Base-by-base conservation (phyloP, 2,113 vertebrate species). In the Oryzias woworae region DNA sequence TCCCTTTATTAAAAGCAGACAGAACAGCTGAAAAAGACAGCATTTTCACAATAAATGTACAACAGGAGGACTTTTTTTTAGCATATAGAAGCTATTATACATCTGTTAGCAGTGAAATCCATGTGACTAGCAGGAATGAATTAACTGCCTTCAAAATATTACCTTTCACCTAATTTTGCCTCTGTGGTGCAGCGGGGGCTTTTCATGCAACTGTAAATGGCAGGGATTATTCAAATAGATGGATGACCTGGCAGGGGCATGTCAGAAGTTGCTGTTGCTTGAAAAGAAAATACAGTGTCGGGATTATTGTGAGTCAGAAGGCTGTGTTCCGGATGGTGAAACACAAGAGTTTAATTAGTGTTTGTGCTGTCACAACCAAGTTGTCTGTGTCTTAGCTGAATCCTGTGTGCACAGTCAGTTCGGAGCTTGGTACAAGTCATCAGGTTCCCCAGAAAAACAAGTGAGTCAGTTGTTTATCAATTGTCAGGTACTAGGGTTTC, bases 401-500 rank as follows among this genome's bases (percentile, higher is more conserved):
- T 72, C 60, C 71, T 79, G 70, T 41, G 75, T 76, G 75, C 28
- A 3, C 75, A 73, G 83, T 31, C 69, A 58, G 75, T 1, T 65
- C 17, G 54, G 68, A 53, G 71, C 46, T 78, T 50, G 49, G 79
- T 85, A 75, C 82, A 83, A 86, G 87, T 81, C 84, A 87, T 89
- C 60, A 62, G 71, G 79, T 83, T 87, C 71, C 86, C 77, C 86
- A 73, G 87, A 88, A 90, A 91, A 91, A 92, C 90, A 92, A 91
- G 90, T 86, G 89, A 91, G 84, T 90, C 90, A 89, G 89, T 91
- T 92, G 91, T 91, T 90, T 91, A 91, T 90, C 91, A 89, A 72
- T 90, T 91, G 87, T 90, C 90, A 93, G 92, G 90, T 91, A 89
- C 85, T 78, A n/a, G 71, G 80, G 89, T 91, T 92, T 91, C 88